These are phyloP conservation scores for Brachystomella parvula DNA, from an alignment of 1,140 invertebrate genomes.

Conservation along the genomic window DNA sequence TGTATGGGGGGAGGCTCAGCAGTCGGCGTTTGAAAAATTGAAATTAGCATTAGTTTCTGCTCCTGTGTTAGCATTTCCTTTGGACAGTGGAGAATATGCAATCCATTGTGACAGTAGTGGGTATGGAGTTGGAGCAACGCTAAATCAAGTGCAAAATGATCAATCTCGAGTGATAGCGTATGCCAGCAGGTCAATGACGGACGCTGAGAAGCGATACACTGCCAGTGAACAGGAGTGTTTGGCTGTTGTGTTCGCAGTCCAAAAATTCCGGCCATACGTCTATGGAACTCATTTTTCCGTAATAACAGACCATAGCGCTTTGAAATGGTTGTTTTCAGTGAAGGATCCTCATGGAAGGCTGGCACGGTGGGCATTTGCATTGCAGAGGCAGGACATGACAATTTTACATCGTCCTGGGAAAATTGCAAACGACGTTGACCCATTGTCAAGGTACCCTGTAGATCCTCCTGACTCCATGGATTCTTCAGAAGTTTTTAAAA, in stretches of 20 bases:
- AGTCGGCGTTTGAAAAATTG: conserved; percentile 38
- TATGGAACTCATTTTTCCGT: conserved; percentile 18
- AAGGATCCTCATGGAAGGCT: conserved; percentile 15
- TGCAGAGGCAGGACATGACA: conserved; percentile 15
- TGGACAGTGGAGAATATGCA: conserved; percentile 33
- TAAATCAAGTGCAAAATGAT: conserved; percentile 44
- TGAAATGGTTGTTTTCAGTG: not conserved
- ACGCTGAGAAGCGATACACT: conserved; percentile 41
- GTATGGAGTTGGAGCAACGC: conserved; percentile 46
- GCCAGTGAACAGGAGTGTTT: conserved; percentile 44
- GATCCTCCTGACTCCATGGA: not conserved
- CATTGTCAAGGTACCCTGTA: conserved; percentile 18
- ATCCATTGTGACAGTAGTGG: conserved; percentile 48
- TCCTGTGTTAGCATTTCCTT: conserved; percentile 26
- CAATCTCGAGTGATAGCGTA: conserved; percentile 44
- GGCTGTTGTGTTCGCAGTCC: conserved; percentile 43
- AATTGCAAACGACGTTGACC: conserved; percentile 11
- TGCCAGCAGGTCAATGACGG: conserved; percentile 40
- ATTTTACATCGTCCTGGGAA: conserved; percentile 10
- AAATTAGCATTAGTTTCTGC: conserved; percentile 38
- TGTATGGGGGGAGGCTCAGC: conserved; percentile 16
- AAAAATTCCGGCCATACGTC: conserved; percentile 21
- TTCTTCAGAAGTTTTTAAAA: not conserved
- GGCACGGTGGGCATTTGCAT: conserved; percentile 1
- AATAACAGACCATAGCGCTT: conserved; percentile 8